Conservation (phyloP, 2,888 invertebrate species). For the Ornithoptera priamus region DNA sequence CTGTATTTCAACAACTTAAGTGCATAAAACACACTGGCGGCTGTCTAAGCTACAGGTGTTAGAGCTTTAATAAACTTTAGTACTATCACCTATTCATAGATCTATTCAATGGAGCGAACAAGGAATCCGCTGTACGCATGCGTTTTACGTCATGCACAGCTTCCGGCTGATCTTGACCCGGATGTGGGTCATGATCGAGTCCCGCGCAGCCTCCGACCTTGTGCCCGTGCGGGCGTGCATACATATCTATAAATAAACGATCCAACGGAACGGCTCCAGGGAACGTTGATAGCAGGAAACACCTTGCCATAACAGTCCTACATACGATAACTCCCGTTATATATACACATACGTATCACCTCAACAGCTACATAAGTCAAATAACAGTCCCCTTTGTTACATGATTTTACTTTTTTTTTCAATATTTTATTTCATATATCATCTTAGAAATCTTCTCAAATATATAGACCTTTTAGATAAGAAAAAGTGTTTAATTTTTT, state of each 20-base stretch:
- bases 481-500: too few species aligned
- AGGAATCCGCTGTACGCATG: conserved; percentile 40
- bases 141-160: conserved; percentile 38
- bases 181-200: conserved; percentile 58
- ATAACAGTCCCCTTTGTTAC: too few species aligned
- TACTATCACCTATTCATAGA: background rate
- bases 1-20: too few species aligned
- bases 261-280: background rate
- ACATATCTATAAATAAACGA: conserved; percentile 23
- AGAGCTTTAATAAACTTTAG: background rate
- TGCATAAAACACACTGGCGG: too few species aligned
- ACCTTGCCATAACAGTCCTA: background rate
- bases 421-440: too few species aligned
- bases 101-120: conserved; percentile 14
- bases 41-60: too few species aligned
- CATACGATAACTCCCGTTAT: too few species aligned
- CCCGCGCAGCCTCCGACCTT: conserved; percentile 62
- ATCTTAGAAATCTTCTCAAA: too few species aligned
- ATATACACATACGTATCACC: too few species aligned
- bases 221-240: conserved; percentile 29
- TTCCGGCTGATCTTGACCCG: conserved; percentile 63
- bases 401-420: too few species aligned
- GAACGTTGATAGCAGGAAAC: background rate
- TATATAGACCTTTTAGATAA: too few species aligned
- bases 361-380: too few species aligned